Percentiles rank a stretch among this genome's conserved stretches.
These are phyloP conservation scores for Drosophila ogumai DNA, from an alignment of 1,140 invertebrate genomes.

Conservation along the genomic window DNA sequence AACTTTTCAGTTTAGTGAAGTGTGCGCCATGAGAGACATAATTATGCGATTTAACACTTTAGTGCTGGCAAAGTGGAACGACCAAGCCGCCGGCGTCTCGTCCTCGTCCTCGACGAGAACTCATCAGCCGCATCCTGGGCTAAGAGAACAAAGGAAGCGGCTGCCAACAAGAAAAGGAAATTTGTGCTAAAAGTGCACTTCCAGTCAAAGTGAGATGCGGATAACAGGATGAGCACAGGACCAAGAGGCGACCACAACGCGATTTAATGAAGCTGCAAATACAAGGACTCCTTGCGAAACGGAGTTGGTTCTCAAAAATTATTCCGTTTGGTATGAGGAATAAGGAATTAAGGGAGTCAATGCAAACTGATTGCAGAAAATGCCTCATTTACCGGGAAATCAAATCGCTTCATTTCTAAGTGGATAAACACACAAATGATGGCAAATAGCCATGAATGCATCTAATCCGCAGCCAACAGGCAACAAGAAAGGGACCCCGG, in stretches of 20 bases:
- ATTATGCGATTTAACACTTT: constrained; percentile 83
- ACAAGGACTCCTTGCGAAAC: neutral
- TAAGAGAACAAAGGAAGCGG: constrained; percentile 63
- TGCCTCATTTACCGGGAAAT: constrained; percentile 77
- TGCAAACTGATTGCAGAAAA: constrained; percentile 78
- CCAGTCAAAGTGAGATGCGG: constrained; percentile 66
- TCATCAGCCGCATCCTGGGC: constrained; percentile 45
- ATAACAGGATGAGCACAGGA: constrained; percentile 35
- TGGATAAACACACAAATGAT: constrained; percentile 81
- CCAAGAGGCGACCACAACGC: constrained; percentile 17
- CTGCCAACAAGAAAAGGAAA: constrained; percentile 79
- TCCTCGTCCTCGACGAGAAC: constrained; percentile 9
- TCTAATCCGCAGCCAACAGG: constrained; percentile 10
- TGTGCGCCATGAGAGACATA: constrained; percentile 79
- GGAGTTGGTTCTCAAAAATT: constrained; percentile 1
- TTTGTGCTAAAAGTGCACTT: constrained; percentile 77
- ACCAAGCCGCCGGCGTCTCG: constrained; percentile 23
- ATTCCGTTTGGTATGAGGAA: constrained; percentile 2
- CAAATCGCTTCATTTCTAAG: constrained; percentile 77
- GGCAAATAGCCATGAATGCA: constrained; percentile 70
- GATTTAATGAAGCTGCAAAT: constrained; percentile 55
- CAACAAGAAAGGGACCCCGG: constrained; percentile 5
- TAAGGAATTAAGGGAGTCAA: constrained; percentile 48
- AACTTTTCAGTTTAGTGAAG: constrained; percentile 79
- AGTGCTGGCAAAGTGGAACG: constrained; percentile 69